Base-by-base conservation (phyloP, 2,113 vertebrate species). In the Spilogale gracilis region DNA sequence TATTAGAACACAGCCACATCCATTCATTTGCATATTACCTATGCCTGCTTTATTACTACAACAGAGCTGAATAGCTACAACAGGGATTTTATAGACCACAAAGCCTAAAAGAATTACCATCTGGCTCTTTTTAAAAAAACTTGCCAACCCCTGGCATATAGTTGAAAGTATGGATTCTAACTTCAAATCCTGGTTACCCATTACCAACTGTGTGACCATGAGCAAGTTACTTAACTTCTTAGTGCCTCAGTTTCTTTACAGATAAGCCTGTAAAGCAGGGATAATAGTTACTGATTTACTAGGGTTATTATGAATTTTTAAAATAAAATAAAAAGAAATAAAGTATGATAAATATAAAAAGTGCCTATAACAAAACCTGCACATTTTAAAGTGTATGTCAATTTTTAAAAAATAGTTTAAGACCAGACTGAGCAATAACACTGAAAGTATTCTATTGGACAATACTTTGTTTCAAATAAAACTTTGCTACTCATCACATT, bases 71-170 rank as follows among this genome's bases (percentile, higher is more conserved):
- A 27, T 20, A 85, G 45, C 45, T 86, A 25, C 45, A 69, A 18
- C 16, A 80, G 52, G 80, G 43, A 80, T n/a, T 27, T 43, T 43
- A 63, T 12, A 38, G 21, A 38, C 23, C 38, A 30, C 80, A 79
- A 85, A 91, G 81, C 30, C 69, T 71, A 71, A 80, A 95, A 69
- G 52, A 71, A 91, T 45, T 71, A 91, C 43, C 61, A 80, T 18
- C 32, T 23, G 54, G 30, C n/a, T 58, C 20, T 89, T 73, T 60
- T 43, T n/a, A 76, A 52, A 91, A 74, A 18, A 61, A 7, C 4
- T 61, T 74, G 25, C 58, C 48, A 54, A 56, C 9, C 17, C 23
- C 43, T 76, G 43, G 11, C 71, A 76, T 25, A 27, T 76, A 76
- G 13, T 48, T 76, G 27, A 76, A 45, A 56, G 27, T 56, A 54